Conservation (phyloP, 2,797 vertebrate species). For the Nannoperca obscura region DNA sequence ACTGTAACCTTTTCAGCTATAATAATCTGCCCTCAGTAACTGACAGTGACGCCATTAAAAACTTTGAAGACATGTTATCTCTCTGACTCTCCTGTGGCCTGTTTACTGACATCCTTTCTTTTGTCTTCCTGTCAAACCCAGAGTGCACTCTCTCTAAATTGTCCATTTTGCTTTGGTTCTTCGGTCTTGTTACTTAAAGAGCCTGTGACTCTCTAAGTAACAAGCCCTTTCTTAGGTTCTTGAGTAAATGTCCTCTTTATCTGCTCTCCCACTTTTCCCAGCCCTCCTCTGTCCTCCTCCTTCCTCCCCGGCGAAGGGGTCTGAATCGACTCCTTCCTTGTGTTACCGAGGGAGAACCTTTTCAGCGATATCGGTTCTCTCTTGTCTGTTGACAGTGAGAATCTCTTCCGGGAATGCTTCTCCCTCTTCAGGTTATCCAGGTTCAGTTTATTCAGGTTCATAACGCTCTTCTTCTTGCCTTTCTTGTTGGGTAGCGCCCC, state of each 20-base stretch:
- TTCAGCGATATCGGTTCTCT: conserved; percentile 37
- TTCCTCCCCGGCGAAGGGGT: conserved; percentile 14
- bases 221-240: not conserved
- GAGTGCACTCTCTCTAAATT: not conserved
- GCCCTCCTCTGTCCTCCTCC: conserved; percentile 31
- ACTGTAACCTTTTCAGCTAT: not conserved
- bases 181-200: no score
- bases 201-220: not conserved
- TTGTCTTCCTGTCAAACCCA: not conserved
- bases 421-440: conserved; percentile 41
- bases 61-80: not conserved
- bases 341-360: conserved; percentile 45
- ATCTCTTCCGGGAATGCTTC: conserved; percentile 49
- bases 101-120: not conserved
- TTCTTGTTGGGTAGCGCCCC: conserved; percentile 60
- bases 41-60: conserved; percentile 56
- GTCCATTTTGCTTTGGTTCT: conserved; percentile 1
- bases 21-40: conserved; percentile 8
- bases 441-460: conserved; percentile 38
- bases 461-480: conserved; percentile 39
- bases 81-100: not conserved
- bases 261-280: conserved; percentile 32
- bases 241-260: conserved; percentile 44
- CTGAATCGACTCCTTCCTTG: conserved; percentile 39
- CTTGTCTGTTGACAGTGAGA: conserved; percentile 42